Base-by-base conservation (phyloP, 92 coral and sea anemone genomes). In the Virgularia gustaviana region DNA sequence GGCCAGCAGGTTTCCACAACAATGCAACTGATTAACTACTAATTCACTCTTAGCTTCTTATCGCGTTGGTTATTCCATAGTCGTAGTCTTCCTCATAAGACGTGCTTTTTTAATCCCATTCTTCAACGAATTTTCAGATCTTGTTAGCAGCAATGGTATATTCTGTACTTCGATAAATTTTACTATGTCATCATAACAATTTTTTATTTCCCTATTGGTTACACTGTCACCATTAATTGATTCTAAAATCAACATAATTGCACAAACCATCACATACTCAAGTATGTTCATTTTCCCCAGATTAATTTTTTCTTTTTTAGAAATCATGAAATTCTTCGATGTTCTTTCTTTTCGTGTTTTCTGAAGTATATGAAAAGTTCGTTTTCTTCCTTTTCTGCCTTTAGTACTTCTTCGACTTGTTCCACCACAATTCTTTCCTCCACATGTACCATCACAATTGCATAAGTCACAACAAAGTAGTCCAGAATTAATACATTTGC, bases 391-490 rank as follows among this genome's bases (percentile, higher is more conserved):
- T 53, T 68, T 65, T 67, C 82, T 78, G 24, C 5, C 34, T 4
- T 23, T 30, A 30, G 16, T 12, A 57, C n/a, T 12, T 29, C 3
- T 28, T 31, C 34, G 30, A 39, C 44, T 65, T 65, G 12, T 62
- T 28, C 77, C 54, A 37, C 43, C 65, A 19, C 65, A 38, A 36
- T 27, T 11, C 27, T 27, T 57, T 22, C 77, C 77, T 65, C 78
- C 68, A 54, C 83, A 65, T 64, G 55, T 78, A 11, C 83, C 70
- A 15, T 65, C 77, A 70, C 83, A 78, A 51, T 64, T 78, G 78
- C 78, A 78, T 38, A 19, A 31, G 30, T 70, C 67, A 13, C 57
- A 23, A 25, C 83, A 78, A 59, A 47, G 56, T 49, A 72, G 60
- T 1, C 49, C 68, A 12, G 16, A 57, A 31, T 62, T 65, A 43